Conservation (phyloP, 2,113 vertebrate genomes). For the Butorides virescens region DNA sequence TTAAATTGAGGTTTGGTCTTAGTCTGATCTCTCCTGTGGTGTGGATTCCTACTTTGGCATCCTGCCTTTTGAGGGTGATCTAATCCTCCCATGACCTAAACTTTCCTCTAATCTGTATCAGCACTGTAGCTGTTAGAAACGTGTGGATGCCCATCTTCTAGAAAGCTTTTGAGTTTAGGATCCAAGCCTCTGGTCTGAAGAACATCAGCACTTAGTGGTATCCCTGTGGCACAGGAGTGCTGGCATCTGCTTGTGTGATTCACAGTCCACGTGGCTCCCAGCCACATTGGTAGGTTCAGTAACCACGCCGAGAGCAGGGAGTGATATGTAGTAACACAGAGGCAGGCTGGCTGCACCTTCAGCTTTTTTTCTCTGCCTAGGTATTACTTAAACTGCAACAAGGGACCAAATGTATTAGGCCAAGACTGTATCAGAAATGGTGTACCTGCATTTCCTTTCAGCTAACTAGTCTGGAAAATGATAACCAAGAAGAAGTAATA, state of each 20-base stretch:
- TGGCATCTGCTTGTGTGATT: not conserved
- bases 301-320: not conserved
- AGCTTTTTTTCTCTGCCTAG: not conserved
- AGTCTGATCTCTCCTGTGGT: not conserved
- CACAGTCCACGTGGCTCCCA: not conserved
- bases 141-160: not conserved
- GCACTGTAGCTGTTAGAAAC: not conserved
- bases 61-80: not conserved
- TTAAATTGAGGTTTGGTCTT: not conserved
- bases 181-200: not conserved
- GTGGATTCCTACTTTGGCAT: not conserved
- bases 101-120: not conserved
- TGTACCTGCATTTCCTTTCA: not conserved
- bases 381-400: not conserved
- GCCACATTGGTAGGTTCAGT: not conserved
- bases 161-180: not conserved
- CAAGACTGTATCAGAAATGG: not conserved
- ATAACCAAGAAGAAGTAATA: not conserved
- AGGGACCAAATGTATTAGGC: not conserved
- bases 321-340: not conserved
- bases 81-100: not conserved
- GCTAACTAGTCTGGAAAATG: not conserved
- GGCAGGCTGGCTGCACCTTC: not conserved
- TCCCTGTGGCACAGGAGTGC: too few relatives aligned
- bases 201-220: not conserved